phyloP scores from a whole-genome alignment of 2,113 vertebrate genomes.

The Hiodon tergisus region DNA sequence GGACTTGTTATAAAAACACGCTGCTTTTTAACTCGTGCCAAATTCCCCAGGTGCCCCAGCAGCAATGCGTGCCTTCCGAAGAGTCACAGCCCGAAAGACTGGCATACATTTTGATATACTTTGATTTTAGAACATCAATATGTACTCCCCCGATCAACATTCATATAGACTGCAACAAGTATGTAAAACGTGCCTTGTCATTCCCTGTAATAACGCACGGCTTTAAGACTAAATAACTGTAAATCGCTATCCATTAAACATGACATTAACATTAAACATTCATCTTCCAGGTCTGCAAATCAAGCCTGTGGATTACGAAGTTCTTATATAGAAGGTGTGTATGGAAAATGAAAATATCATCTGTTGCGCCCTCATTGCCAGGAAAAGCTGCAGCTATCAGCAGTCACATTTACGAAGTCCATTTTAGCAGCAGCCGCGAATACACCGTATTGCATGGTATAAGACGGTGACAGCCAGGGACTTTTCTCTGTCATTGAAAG shows the following conservation, averaged over 20 bases:
- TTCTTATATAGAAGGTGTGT: neutral
- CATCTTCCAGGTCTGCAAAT: neutral
- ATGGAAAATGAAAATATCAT: conserved; percentile 7
- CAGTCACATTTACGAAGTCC: neutral
- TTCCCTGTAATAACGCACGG: neutral
- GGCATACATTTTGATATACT: neutral
- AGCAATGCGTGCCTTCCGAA: conserved; percentile 23
- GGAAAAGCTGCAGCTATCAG: conserved; percentile 3
- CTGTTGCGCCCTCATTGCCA: conserved; percentile 6
- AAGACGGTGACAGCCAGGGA: neutral
- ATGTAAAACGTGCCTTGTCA: neutral
- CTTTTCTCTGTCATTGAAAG: neutral
- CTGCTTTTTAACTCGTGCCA: conserved; percentile 45
- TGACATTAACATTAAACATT: neutral
- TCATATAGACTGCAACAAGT: neutral
- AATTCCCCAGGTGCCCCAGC: conserved; percentile 37
- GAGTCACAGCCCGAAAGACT: conserved; percentile 23
- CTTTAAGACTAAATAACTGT: neutral
- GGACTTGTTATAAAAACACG: conserved; percentile 51
- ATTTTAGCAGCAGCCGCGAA: neutral
- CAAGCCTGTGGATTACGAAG: neutral
- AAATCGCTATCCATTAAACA: neutral
- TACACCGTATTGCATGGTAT: neutral
- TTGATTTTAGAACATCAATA: neutral
- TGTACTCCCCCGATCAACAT: no score